These are phyloP conservation scores for Uropsilus gracilis DNA, from an alignment of 2,113 vertebrate species.

Conservation along the genomic window DNA sequence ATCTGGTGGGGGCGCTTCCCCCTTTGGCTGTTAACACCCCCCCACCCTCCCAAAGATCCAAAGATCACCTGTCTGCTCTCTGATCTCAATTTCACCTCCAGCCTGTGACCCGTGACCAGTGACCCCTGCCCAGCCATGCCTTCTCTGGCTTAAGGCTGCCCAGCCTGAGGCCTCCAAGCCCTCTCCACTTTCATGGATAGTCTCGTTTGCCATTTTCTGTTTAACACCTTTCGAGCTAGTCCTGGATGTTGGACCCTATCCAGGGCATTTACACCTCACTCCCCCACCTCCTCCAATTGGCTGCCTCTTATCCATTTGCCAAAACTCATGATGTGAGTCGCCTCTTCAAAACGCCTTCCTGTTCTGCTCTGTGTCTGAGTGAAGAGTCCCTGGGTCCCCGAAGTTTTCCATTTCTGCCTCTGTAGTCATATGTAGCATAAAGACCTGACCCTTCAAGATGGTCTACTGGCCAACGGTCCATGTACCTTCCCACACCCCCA, in stretches of 20 bases:
- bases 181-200: not conserved
- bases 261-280: not conserved
- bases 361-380: not conserved
- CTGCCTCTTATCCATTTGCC: slow-evolving; percentile 46
- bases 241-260: not conserved
- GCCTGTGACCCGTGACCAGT: not conserved
- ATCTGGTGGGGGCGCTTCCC: not conserved
- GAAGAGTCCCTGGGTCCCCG: not conserved
- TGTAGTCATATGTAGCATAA: not conserved
- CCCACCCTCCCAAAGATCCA: too few relatives aligned
- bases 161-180: not conserved
- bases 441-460: not conserved
- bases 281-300: not conserved
- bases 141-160: not conserved
- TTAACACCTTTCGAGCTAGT: not conserved
- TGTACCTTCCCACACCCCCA: fast-evolving
- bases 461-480: not conserved
- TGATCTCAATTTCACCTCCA: not conserved
- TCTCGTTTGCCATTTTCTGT: not conserved
- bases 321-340: slow-evolving; percentile 32
- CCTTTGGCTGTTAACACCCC: not conserved
- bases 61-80: not conserved
- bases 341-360: not conserved
- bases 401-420: not conserved
- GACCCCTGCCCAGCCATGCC: not conserved